These are phyloP conservation scores for Andrena haemorrhoa DNA, from an alignment of 2,888 invertebrate species.

Conservation along the genomic window DNA sequence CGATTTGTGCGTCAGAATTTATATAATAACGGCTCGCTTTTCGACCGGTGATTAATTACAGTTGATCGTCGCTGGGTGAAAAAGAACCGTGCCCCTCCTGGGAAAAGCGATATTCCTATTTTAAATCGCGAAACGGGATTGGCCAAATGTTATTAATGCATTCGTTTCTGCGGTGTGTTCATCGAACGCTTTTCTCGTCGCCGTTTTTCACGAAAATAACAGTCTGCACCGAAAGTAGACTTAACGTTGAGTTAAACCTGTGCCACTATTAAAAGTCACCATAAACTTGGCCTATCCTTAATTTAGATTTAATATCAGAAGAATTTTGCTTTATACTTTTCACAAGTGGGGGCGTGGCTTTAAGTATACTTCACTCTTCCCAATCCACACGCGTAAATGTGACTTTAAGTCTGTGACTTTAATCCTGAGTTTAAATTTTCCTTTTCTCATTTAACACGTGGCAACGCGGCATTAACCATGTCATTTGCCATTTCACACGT, in stretches of 20 bases:
- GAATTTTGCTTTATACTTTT: too few relatives aligned
- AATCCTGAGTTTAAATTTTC: not conserved
- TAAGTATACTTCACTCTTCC: too few relatives aligned
- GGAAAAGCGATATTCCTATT: not conserved
- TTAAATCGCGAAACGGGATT: conserved; percentile 1
- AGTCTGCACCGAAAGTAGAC: not conserved
- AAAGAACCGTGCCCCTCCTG: not conserved
- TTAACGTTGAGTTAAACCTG: not conserved
- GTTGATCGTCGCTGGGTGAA: not conserved
- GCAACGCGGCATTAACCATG: not conserved
- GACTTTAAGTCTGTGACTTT: too few relatives aligned
- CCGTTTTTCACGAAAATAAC: not conserved
- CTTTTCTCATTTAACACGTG: not conserved
- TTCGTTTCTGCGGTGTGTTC: not conserved
- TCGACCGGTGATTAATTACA: conserved; percentile 29
- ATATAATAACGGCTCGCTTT: conserved; percentile 14
- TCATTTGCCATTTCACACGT: not conserved
- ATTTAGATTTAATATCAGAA: too few relatives aligned
- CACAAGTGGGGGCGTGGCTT: too few relatives aligned
- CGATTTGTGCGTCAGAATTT: conserved; percentile 11
- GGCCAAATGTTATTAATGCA: conserved; percentile 9
- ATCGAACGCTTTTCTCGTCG: not conserved
- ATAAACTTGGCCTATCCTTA: too few relatives aligned
- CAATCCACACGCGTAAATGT: too few relatives aligned
- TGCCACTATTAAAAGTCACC: too few relatives aligned